Percentiles rank a stretch among this genome's conserved stretches.
phyloP scores from a whole-genome alignment of 2,113 vertebrate genomes.

The Megaceryle maxima region DNA sequence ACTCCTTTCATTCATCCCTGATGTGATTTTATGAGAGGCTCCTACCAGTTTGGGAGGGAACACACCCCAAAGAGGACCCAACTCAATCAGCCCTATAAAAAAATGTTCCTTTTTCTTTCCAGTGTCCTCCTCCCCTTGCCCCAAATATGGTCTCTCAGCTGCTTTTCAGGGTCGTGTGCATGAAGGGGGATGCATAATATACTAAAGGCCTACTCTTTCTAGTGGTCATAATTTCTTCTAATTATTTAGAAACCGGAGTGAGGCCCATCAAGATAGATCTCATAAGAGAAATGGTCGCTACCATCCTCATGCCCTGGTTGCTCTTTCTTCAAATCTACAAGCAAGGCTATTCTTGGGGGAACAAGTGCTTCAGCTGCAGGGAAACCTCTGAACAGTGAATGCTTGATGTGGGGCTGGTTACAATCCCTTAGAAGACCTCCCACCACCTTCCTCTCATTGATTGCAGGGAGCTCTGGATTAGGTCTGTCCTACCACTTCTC shows the following conservation, averaged over 20 bases:
- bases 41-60: constrained; percentile 54
- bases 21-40: constrained; percentile 66
- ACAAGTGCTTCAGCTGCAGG: background rate
- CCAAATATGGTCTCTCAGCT: background rate
- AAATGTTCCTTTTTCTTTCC: background rate
- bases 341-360: background rate
- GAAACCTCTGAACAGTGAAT: background rate
- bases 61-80: constrained; percentile 56
- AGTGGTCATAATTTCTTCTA: background rate
- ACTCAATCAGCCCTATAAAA: constrained; percentile 50
- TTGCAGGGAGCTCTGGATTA: background rate
- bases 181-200: background rate
- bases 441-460: background rate
- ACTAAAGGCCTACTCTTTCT: constrained; percentile 24
- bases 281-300: background rate
- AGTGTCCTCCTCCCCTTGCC: background rate
- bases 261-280: background rate
- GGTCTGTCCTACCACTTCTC: background rate
- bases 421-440: background rate
- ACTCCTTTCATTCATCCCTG: background rate
- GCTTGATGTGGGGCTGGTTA: background rate
- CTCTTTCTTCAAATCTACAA: background rate
- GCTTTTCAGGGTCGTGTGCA: background rate
- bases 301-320: background rate
- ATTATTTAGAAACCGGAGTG: background rate